Percentiles rank a stretch among this genome's conserved stretches.
phyloP scores from a whole-genome alignment of 1,140 invertebrate genomes.

The Protaetia brevitarsis region DNA sequence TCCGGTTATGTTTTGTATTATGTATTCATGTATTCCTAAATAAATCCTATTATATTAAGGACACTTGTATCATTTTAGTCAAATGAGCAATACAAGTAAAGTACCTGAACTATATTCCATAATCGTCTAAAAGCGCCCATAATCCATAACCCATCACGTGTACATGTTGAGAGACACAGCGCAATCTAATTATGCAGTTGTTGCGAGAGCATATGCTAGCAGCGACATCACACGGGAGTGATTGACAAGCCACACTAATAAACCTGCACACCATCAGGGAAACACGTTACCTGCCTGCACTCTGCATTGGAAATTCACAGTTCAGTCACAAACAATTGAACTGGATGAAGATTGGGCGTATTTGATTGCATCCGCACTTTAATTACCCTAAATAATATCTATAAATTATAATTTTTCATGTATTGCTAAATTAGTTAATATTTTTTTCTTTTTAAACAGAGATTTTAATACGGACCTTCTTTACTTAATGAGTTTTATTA shows the following conservation, averaged over 20 bases:
- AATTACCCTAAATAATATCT: neutral
- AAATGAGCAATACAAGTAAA: neutral
- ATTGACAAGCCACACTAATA: conserved; percentile 42
- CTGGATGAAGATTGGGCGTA: neutral
- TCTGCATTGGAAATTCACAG: conserved; percentile 2
- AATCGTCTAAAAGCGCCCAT: conserved; percentile 38
- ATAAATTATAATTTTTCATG: too few species aligned
- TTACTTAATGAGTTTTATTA: too few species aligned
- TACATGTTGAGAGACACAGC: conserved; percentile 35
- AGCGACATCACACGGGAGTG: conserved; percentile 38
- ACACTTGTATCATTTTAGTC: too few species aligned
- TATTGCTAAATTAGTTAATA: too few species aligned
- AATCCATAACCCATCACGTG: conserved; percentile 29
- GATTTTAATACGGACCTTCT: too few species aligned
- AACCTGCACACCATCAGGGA: conserved; percentile 11
- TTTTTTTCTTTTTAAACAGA: too few species aligned
- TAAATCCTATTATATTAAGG: too few species aligned
- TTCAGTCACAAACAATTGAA: conserved; percentile 4
- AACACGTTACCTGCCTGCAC: neutral
- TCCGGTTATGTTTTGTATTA: too few species aligned
- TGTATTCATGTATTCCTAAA: too few species aligned
- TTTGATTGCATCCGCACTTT: neutral
- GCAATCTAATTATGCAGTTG: conserved; percentile 46
- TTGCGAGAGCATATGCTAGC: conserved; percentile 33
- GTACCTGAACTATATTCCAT: conserved; percentile 21